Base-by-base conservation (phyloP, 2,888 invertebrate species). In the Colletes collaris region DNA sequence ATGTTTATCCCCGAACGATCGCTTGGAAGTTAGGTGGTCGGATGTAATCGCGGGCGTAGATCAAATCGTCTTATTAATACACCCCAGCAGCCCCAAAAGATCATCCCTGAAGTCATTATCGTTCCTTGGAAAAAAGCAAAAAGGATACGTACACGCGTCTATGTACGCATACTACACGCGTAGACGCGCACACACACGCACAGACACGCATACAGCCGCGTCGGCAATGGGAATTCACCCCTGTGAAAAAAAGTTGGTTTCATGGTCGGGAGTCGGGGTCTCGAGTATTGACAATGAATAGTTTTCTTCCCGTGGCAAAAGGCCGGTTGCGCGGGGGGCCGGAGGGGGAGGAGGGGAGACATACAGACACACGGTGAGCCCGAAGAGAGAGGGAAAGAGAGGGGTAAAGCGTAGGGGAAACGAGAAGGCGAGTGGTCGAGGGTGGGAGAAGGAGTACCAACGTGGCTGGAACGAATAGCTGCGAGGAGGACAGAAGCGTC, bases 261-360 rank as follows among this genome's bases (percentile, higher is more conserved):
- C 81, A 84, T 72, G 84, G 75, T 80, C 84, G 86, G 75, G 76
- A 81, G 75, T 81, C 78, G 84, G 71, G 85, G 73, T 74, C 81
- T 85, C 84, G 75, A 84, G 83, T 86, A 86, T 86, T 81, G 86
- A 86, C 86, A 86, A 86, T 86, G 86, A 86, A 86, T 86, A 86
- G 86, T 86, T 86, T 86, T 86, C 85, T 84, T 84, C 84, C 67
- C 82, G 80, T 72, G 77, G 81, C 79, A 79, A 74, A 85, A 83
- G 85, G 72, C 81, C 76, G 86, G 55, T 74, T 66, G 72, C 63
- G 66, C 56, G 72, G 71, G 44, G 10, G 44, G 10, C 2, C 50
- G 72, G 66, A 69, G 59, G 65, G 65, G 27, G 68, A 53, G 35
- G 10, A 49, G n/a, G 27, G 27, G 44, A 44, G 8, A 44, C 44